A percentile compares a stretch with the other conserved stretches of the same genome.
These are phyloP conservation scores for Lithosia quadra DNA, from an alignment of 2,888 invertebrate genomes.

Conservation along the genomic window DNA sequence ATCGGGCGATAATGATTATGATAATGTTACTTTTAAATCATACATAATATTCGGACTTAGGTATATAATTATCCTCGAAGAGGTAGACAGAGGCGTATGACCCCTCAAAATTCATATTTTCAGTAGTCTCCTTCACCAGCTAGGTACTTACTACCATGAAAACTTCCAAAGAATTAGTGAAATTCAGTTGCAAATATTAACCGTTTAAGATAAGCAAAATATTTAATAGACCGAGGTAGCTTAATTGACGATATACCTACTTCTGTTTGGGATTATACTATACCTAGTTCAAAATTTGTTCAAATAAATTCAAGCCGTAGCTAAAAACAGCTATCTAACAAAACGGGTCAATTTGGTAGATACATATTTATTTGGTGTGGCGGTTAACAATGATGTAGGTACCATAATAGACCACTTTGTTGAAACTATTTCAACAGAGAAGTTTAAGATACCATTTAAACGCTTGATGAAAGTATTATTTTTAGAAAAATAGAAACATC, in stretches of 20 bases:
- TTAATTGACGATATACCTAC: neutral
- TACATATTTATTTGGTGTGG: neutral
- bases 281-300: neutral
- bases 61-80: neutral
- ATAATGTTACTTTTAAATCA: neutral
- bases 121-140: neutral
- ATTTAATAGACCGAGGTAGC: no score
- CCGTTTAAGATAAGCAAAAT: neutral
- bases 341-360: neutral
- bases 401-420: conserved; percentile 4
- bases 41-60: neutral
- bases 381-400: conserved; percentile 3
- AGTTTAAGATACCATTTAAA: neutral
- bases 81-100: neutral
- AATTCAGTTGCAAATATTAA: no score
- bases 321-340: neutral
- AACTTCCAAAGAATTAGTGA: neutral
- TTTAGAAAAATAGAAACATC: no score
- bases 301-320: neutral
- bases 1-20: neutral
- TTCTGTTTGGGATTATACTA: neutral
- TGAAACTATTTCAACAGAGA: neutral
- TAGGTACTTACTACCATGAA: neutral
- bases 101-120: neutral
- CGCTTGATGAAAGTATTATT: neutral